Evolutionary conservation across 2,113 vertebrate species (phyloP).

Genomic region (Lycaon pictus): DNA sequence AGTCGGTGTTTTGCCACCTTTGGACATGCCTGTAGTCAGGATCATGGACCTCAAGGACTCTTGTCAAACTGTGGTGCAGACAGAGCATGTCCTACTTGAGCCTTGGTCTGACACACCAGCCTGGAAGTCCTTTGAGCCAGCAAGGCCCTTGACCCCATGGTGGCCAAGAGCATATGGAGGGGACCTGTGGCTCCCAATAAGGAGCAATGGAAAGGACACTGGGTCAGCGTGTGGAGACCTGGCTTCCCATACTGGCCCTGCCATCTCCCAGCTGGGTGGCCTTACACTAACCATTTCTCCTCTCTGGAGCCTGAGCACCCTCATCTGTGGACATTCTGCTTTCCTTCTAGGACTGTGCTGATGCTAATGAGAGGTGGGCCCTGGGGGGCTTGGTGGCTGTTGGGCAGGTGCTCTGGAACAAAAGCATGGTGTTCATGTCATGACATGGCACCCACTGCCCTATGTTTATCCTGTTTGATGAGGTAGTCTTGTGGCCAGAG

Average conservation of each 20-base stretch:
- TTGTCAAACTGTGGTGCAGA: neutral
- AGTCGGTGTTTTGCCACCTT: neutral
- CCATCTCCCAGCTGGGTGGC: too few relatives aligned
- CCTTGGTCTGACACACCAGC: neutral
- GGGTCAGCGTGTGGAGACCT: neutral
- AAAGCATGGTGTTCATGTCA: neutral
- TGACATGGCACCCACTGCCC: too few relatives aligned
- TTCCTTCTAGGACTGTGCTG: neutral
- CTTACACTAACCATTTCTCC: neutral
- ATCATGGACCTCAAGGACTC: neutral
- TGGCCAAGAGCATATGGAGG: neutral
- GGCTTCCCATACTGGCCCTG: neutral
- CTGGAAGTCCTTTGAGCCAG: neutral
- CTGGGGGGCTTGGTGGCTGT: neutral
- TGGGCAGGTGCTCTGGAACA: neutral
- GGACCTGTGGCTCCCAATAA: neutral
- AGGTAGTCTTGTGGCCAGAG: neutral
- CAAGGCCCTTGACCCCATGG: neutral
- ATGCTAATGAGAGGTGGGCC: neutral
- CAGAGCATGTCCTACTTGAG: neutral
- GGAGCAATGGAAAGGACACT: neutral
- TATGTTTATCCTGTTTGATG: neutral
- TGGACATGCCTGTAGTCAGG: neutral
- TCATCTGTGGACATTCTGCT: rapidly evolving
- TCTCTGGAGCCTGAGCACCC: neutral